Base-by-base conservation (phyloP, 2,888 invertebrate species). In the Dorcus hopei region DNA sequence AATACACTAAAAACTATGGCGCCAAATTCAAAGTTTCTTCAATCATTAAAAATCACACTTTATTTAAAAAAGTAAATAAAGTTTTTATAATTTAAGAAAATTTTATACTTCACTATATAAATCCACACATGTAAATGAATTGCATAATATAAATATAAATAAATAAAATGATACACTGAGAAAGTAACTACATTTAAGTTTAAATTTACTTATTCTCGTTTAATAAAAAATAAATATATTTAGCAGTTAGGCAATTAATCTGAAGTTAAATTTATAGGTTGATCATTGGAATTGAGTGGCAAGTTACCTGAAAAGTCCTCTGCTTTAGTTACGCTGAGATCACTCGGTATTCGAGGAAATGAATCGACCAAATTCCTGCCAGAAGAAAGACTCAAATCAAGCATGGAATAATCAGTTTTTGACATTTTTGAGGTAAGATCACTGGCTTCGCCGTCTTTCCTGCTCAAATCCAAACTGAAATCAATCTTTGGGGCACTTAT, bases 381-480 rank as follows among this genome's bases (percentile, higher is more conserved):
- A 3, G 45, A 45, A 62, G 81, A 80, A 64, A 80, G 77, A 61
- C 83, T 80, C 9, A 82, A 75, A 62, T 84, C 81, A 59, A 81
- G 72, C 11, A 79, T 76, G 9, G 77, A 70, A 57, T 82, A 78
- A 63, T 83, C 85, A 33, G 80, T 74, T 74, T 86, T 87, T 3
- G 83, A 78, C 49, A 87, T 77, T 74, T 87, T 88, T 9, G 82
- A 68, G 45, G 84, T 82, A 55, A 81, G 80, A 57, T 86, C 85
- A 8, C 66, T 63, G 57, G 57, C 72, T 68, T 38, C 61, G 62
- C 3, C 38, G 48, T 58, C 68, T 64, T 64, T 71, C 39, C 59
- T 72, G 52, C 72, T 74, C 38, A 74, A 64, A 66, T 75, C 74
- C 52, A 76, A 61, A 54, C 68, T 69, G 50, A 68, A 74, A 51